Evolutionary conservation across 37 sponge, comb jelly and placozoan species (phyloP).

Genomic region (Cliona cf. orientalis): DNA sequence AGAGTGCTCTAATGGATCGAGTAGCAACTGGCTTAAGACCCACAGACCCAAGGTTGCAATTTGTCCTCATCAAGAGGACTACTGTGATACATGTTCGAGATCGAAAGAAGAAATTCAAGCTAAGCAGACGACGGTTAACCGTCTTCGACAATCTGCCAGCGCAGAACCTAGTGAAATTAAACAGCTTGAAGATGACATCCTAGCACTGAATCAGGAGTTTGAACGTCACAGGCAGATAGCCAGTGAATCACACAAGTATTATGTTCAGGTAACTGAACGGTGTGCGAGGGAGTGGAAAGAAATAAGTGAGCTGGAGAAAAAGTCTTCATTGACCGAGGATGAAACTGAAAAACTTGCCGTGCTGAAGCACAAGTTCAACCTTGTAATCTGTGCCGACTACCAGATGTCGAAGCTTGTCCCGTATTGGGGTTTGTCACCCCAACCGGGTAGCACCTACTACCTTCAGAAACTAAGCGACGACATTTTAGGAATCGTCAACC

Average conservation of each 20-base stretch:
- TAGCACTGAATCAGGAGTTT: background rate
- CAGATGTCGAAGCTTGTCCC: conserved; percentile 30
- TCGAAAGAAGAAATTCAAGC: conserved; percentile 20
- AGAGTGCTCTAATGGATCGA: conserved; percentile 31
- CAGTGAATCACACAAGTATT: conserved; percentile 27
- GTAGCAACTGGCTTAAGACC: conserved; percentile 34
- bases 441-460: conserved; percentile 36
- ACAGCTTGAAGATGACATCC: conserved; percentile 19
- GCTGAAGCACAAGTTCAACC: conserved; percentile 11
- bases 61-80: conserved; percentile 52
- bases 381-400: conserved; percentile 28
- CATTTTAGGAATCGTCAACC: conserved; percentile 25
- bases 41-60: conserved; percentile 37
- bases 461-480: conserved; percentile 28
- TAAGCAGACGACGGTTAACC: conserved; percentile 54
- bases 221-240: conserved; percentile 36
- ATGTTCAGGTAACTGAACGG: background rate
- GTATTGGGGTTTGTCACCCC: conserved; percentile 24
- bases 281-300: conserved; percentile 11
- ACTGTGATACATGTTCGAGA: conserved; percentile 43
- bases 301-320: conserved; percentile 13
- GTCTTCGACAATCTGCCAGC: conserved; percentile 33
- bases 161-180: conserved; percentile 15
- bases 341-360: background rate
- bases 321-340: background rate